phyloP scores from a whole-genome alignment of 2,888 invertebrate genomes.

The Callosobruchus maculatus region DNA sequence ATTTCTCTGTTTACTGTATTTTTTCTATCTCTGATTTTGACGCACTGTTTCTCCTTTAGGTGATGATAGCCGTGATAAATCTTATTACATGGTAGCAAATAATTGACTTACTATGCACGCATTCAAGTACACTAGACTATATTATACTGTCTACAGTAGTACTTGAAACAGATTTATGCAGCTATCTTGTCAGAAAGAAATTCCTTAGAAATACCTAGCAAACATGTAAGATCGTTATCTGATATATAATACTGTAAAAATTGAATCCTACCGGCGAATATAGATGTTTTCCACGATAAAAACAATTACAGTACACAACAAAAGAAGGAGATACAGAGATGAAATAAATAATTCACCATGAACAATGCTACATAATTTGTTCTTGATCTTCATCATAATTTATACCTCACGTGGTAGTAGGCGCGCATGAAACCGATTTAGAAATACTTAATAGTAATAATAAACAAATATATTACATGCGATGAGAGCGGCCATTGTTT shows the following conservation, averaged over 20 bases:
- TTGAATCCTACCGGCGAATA: neutral
- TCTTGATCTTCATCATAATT: constrained; percentile 10
- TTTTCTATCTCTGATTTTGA: too few species aligned
- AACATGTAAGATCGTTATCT: neutral
- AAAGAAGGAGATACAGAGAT: neutral
- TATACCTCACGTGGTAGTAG: constrained; percentile 13
- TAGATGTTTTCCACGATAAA: neutral
- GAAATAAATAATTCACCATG: constrained; percentile 9
- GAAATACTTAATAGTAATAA: neutral
- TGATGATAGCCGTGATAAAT: too few species aligned
- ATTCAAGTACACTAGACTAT: too few species aligned
- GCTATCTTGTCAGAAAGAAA: neutral
- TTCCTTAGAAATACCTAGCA: neutral
- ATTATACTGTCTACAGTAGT: neutral
- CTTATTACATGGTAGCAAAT: too few species aligned
- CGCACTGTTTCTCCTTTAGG: too few species aligned
- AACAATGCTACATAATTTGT: constrained; percentile 15
- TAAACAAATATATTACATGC: neutral
- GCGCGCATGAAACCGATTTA: neutral
- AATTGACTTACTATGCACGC: too few species aligned
- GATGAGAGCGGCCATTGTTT: neutral
- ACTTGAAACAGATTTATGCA: neutral
- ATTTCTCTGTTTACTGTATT: too few species aligned
- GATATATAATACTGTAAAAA: neutral
- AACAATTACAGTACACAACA: neutral